phyloP scores from a whole-genome alignment of 2,113 vertebrate genomes.

The Phalacrocorax aristotelis region DNA sequence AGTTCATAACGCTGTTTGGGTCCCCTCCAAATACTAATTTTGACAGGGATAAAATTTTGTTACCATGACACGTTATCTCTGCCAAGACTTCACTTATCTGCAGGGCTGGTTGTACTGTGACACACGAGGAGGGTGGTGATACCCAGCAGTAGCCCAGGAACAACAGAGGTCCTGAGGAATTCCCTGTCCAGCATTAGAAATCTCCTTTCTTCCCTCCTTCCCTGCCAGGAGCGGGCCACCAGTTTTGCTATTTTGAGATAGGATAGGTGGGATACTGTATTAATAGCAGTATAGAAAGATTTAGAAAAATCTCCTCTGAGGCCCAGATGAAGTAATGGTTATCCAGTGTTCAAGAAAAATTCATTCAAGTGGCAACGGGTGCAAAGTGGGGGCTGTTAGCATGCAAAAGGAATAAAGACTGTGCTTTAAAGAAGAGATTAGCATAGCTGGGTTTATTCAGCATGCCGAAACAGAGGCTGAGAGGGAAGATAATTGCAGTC shows the following conservation, averaged over 20 bases:
- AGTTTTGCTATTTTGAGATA: background rate
- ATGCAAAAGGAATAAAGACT: background rate
- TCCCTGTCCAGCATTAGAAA: accelerated
- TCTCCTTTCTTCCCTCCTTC: background rate
- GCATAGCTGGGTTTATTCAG: background rate
- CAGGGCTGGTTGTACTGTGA: background rate
- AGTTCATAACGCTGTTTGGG: background rate
- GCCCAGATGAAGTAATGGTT: background rate
- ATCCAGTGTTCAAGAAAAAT: background rate
- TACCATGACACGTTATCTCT: accelerated
- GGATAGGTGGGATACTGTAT: background rate
- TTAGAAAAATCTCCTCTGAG: background rate
- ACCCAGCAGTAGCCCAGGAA: background rate
- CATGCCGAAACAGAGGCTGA: background rate
- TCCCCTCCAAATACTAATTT: background rate
- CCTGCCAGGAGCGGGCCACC: background rate
- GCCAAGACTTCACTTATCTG: background rate
- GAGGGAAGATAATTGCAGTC: background rate
- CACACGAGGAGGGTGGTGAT: background rate
- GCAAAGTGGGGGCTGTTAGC: background rate
- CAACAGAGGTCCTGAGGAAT: accelerated
- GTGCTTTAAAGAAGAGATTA: background rate
- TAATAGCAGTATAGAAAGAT: background rate
- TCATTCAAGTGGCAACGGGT: background rate
- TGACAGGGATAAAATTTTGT: background rate